Base-by-base conservation (phyloP, 2,113 vertebrate genomes). In the Onychostoma macrolepis region DNA sequence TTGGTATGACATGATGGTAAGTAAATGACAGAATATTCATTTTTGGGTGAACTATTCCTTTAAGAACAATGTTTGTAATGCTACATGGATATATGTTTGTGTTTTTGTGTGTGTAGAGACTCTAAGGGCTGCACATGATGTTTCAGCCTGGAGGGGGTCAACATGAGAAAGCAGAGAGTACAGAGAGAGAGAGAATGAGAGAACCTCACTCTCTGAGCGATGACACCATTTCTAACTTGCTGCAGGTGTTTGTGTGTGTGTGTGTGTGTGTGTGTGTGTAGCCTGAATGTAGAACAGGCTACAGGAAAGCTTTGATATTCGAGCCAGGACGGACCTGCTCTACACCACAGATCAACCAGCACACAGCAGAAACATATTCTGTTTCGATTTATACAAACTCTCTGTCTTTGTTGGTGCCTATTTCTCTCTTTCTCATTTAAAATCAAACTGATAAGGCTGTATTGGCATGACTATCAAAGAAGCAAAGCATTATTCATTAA, bases 161-260 rank as follows among this genome's bases (percentile, higher is more conserved):
- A 74, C 43, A 74, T 56, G 13, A 84, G 69, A 84, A 58, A 50
- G 24, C 67, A 58, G 33, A 74, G 48, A 2, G 63, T 38, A 65
- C 11, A 83, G 19, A 72, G 45, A 10, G 61, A 36, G 48, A 72
- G 79, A 65, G 11, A 71, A 50, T 33, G 43, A 83, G 82, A 74
- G 81, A 74, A 83, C 48, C 36, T 75, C 84, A 30, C 85, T 76
- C 53, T 77, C 33, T 69, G 79, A 86, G 87, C 65, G 89, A 89
- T 88, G 89, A 89, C 84, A 84, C 89, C 76, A 45, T 76, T 77
- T 87, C 74, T 90, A 90, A 90, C 84, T 58, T 58, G 65, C 84
- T 90, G 87, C 89, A 90, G 89, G 89, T 90, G 89, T 75, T 24
- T 84, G 30, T 63, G 63, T 67, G 43, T 50, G 67, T 69, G 67